Evolutionary conservation across 2,888 invertebrate genomes (phyloP).

Genomic region (Leptopilina drosophilae): DNA sequence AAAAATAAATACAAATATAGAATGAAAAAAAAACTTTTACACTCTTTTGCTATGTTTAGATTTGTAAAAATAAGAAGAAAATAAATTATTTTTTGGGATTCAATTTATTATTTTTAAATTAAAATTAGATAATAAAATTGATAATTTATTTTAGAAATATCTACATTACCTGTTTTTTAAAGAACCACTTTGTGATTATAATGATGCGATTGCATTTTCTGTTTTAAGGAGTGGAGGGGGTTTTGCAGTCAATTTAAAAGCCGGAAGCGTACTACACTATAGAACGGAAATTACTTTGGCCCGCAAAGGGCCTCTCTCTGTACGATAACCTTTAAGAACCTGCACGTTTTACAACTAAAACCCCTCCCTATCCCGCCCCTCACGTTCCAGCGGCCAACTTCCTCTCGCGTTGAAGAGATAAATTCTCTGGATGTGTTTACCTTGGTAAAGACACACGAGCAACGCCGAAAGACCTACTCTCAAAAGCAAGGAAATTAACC

Average conservation of each 20-base stretch:
- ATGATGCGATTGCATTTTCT: conserved; percentile 4
- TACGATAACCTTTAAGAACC: conserved; percentile 8
- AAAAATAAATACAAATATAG: no score
- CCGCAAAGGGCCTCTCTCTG: neutral
- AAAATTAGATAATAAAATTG: no score
- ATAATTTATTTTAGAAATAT: no score
- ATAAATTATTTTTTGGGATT: no score
- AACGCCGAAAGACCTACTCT: neutral
- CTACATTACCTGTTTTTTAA: no score
- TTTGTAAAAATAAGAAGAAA: no score
- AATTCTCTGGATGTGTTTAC: conserved; percentile 2
- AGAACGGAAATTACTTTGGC: neutral
- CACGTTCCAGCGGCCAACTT: neutral
- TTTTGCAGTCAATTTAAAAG: conserved; percentile 11
- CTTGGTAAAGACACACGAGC: neutral
- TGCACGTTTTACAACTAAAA: conserved; percentile 5
- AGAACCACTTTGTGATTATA: neutral
- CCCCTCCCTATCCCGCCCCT: neutral
- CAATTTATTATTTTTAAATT: no score
- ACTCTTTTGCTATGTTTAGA: no score
- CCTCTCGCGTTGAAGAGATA: neutral
- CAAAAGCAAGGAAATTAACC: conserved; percentile 10
- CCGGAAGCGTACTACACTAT: neutral
- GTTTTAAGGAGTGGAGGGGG: neutral
- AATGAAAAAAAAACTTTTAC: no score